Percentiles rank a stretch among this genome's conserved stretches.
phyloP scores from a whole-genome alignment of 1,140 invertebrate genomes.

The Hydropsyche tenuis region DNA sequence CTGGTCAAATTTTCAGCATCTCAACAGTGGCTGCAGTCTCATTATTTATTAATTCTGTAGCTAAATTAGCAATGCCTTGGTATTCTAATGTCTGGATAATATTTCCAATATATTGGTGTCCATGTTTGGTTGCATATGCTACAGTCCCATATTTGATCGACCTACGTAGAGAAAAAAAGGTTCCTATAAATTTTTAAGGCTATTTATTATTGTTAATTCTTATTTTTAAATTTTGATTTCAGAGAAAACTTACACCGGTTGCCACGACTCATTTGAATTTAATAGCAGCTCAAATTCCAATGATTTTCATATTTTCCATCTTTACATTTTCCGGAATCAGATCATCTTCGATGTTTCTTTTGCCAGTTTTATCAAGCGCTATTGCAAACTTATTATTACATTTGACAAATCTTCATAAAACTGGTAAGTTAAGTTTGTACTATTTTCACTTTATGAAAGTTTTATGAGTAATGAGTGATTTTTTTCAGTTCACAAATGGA shows the following conservation, averaged over 20 bases:
- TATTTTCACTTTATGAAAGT: not conserved
- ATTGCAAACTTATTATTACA: constrained; percentile 42
- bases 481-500: constrained; percentile 44
- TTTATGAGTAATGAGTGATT: not conserved
- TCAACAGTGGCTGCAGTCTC: constrained; percentile 16
- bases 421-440: constrained; percentile 27
- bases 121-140: constrained; percentile 25
- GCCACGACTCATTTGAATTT: constrained; percentile 41
- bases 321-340: constrained; percentile 33
- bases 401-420: constrained; percentile 34
- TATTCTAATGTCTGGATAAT: constrained; percentile 44
- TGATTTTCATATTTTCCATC: constrained; percentile 30
- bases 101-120: constrained; percentile 48
- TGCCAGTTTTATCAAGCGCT: constrained; percentile 34
- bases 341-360: constrained; percentile 36
- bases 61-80: constrained; percentile 46
- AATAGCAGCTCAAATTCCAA: constrained; percentile 40
- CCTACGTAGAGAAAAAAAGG: constrained; percentile 38
- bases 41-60: constrained; percentile 33
- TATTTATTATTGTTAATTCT: constrained; percentile 1
- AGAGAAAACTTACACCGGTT: constrained; percentile 31
- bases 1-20: not conserved
- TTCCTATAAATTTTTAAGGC: not conserved
- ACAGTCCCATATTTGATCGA: constrained; percentile 30
- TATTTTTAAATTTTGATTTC: constrained; percentile 22